Base-by-base conservation (phyloP, 2,888 invertebrate genomes). In the Caenorhabditis macrosperma region DNA sequence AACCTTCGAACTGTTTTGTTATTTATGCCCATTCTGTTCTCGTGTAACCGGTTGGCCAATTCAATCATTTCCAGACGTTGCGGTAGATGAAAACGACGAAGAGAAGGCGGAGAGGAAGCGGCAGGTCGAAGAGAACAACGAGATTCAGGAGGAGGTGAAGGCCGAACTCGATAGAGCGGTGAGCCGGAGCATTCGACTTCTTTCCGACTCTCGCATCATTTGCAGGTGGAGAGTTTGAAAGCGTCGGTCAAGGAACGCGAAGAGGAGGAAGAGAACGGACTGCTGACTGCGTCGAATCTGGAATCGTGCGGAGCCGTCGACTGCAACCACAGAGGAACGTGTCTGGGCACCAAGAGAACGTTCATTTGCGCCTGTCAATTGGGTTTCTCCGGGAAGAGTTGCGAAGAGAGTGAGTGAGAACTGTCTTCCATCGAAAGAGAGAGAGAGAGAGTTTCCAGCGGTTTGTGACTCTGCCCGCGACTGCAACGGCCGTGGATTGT, bases 401-500 rank as follows among this genome's bases (percentile, higher is more conserved):
- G 89, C 68, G 84, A 88, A 82, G 89, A 89, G n/a, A 84, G 88
- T 88, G 48, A 69, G 85, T 57, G 15, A 5, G 1, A 30, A 41
- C 15, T 50, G 9, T 35, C 24, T 38, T 17, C 35, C 4, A 1
- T 28, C n/a, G n/a, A n/a, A n/a, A n/a, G n/a, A n/a, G n/a, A n/a
- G n/a, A n/a, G n/a, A n/a, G n/a, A n/a, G n/a, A n/a, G n/a, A n/a
- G n/a, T 24, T 80, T 86, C 68, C 78, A 88, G 88, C 86, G 2
- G 78, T 82, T 12, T 89, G 89, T 24, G 88, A 89, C 59, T 82
- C 86, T 12, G 79, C 79, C 7, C 84, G 86, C n/a, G 88, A 88
- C 50, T 89, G 89, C 61, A 87, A 88, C 52, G 88, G 88, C 5
- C 85, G 85, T 30, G 89, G 89, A 28, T 24, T 87, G 33, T 89